Conservation (phyloP, 1,140 invertebrate genomes). For the Trichomalopsis sarcophagae region DNA sequence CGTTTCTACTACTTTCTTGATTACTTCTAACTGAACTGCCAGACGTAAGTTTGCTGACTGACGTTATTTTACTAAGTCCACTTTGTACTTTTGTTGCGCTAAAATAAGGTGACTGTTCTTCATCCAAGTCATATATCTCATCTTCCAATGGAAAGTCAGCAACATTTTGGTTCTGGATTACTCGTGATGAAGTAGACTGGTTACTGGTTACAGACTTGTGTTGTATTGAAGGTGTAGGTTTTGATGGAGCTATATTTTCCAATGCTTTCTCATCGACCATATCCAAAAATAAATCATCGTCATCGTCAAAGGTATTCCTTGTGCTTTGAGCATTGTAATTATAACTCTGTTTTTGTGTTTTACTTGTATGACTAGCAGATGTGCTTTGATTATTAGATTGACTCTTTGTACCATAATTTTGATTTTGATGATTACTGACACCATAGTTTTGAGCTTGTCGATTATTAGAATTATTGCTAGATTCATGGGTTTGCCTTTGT, state of each 20-base stretch:
- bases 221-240: constrained; percentile 13
- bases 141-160: constrained; percentile 48
- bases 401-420: neutral
- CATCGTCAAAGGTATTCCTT: constrained; percentile 42
- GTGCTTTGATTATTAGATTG: neutral
- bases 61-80: neutral
- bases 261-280: constrained; percentile 53
- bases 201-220: neutral
- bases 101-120: constrained; percentile 8
- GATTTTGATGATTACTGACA: constrained; percentile 6
- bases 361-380: neutral
- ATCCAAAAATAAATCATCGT: constrained; percentile 55
- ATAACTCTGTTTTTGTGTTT: neutral
- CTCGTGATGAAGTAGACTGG: neutral
- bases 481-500: neutral
- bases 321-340: constrained; percentile 14
- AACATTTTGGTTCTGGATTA: neutral
- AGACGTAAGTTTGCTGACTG: neutral
- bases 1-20: neutral
- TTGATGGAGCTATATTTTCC: neutral
- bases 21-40: neutral
- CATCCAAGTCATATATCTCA: constrained; percentile 48
- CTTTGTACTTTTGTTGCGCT: constrained; percentile 10
- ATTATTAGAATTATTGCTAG: constrained; percentile 2
- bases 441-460: neutral